A percentile compares a stretch with the other conserved stretches of the same genome.
These are phyloP conservation scores for Ramphastos sulfuratus DNA, from an alignment of 2,113 vertebrate genomes.

Conservation along the genomic window DNA sequence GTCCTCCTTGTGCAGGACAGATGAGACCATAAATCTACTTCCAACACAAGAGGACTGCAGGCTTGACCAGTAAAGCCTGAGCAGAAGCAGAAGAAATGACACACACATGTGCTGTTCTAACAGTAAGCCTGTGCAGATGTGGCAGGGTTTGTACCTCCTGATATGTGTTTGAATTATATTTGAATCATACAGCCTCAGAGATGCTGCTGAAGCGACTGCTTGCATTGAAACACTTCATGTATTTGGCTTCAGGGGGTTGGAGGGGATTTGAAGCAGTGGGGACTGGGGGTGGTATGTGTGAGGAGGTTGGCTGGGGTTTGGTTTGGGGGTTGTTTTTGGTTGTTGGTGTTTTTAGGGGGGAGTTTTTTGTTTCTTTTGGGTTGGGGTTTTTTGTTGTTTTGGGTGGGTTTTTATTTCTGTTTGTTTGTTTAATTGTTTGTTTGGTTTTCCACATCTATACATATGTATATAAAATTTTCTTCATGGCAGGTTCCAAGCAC, in stretches of 20 bases:
- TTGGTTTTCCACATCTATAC: not conserved
- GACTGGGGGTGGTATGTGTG: not conserved
- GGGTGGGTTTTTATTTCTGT: not conserved
- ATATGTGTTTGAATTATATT: not conserved
- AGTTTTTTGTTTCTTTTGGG: not conserved
- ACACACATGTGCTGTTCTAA: fast-evolving
- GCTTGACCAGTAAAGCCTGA: not conserved
- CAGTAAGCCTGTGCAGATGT: not conserved
- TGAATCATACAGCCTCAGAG: not conserved
- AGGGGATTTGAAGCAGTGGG: fast-evolving
- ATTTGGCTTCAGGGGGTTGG: not conserved
- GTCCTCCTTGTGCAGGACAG: not conserved
- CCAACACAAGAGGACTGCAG: not conserved
- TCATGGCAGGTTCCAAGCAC: not conserved
- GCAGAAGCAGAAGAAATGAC: not conserved
- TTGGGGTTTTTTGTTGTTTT: not conserved
- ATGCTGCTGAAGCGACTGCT: not conserved
- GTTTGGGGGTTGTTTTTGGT: not conserved
- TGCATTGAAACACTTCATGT: not conserved
- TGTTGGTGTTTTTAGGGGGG: not conserved
- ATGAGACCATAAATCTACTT: not conserved
- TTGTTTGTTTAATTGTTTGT: not conserved
- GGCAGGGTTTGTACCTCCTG: not conserved
- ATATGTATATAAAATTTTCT: not conserved
- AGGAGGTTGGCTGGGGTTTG: not conserved